A percentile compares a stretch with the other conserved stretches of the same genome.
Evolutionary conservation across 30 jellyfish, hydroid and myxozoan species (phyloP).

Genomic region (Aurelia aurita complex sp. Pacific): DNA sequence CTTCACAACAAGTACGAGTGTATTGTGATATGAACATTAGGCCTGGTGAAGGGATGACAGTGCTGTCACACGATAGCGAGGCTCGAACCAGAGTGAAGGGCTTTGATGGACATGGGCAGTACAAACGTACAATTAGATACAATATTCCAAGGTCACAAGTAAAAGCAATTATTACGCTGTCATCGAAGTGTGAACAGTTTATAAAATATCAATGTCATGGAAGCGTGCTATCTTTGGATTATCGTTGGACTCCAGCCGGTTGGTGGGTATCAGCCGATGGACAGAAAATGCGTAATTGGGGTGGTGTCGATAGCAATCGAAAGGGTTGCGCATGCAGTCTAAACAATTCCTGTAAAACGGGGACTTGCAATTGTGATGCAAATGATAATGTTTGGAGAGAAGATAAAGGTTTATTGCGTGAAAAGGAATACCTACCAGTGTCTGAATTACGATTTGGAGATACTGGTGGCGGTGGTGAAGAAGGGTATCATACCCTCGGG

Average conservation of each 20-base stretch:
- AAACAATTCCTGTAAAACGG: not conserved
- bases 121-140: not conserved
- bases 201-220: slow-evolving; percentile 6
- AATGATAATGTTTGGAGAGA: slow-evolving; percentile 19
- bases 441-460: slow-evolving; percentile 57
- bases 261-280: slow-evolving; percentile 44
- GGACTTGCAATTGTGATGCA: slow-evolving; percentile 35
- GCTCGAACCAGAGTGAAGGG: not conserved
- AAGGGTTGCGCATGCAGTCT: slow-evolving; percentile 32
- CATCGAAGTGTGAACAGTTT: slow-evolving; percentile 3
- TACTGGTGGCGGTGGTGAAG: slow-evolving; percentile 33
- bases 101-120: not conserved
- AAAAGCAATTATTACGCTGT: not conserved
- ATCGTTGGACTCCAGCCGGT: slow-evolving; percentile 4
- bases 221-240: no score
- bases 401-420: slow-evolving; percentile 34
- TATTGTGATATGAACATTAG: slow-evolving; percentile 18
- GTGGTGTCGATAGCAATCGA: slow-evolving; percentile 8
- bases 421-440: slow-evolving; percentile 24
- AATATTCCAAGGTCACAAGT: not conserved
- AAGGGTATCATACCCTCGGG: slow-evolving; percentile 28
- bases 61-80: slow-evolving; percentile 30
- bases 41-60: slow-evolving; percentile 10
- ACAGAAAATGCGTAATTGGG: slow-evolving; percentile 27
- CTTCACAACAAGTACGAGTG: slow-evolving; percentile 1